phyloP scores from a whole-genome alignment of 2,113 vertebrate genomes.

The Mormoops blainvillei region DNA sequence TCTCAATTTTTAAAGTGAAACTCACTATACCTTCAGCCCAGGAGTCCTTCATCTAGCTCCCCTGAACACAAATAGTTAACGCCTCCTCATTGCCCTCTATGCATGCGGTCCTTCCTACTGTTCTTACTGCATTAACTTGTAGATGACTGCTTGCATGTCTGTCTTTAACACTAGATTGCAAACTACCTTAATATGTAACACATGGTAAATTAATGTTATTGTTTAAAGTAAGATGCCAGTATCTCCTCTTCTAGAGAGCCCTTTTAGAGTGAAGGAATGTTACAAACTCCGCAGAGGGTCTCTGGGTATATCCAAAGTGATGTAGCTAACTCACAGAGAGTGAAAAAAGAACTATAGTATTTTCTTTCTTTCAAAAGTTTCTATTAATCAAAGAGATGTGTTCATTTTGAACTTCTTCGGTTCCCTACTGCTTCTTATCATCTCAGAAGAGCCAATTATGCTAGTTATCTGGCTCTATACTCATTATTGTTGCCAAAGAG shows the following conservation, averaged over 20 bases:
- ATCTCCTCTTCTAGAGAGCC: neutral
- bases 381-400: neutral
- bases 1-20: neutral
- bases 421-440: neutral
- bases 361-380: neutral
- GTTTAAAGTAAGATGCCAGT: neutral
- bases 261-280: neutral
- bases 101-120: neutral
- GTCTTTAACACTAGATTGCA: neutral
- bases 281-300: neutral
- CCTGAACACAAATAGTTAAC: neutral
- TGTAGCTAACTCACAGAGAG: neutral
- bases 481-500: conserved; percentile 5
- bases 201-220: neutral
- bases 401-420: neutral
- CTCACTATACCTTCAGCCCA: neutral
- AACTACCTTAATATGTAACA: neutral
- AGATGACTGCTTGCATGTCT: neutral
- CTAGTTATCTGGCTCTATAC: neutral
- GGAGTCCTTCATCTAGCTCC: neutral
- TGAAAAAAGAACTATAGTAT: neutral
- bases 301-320: neutral
- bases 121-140: neutral
- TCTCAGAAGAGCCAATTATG: conserved; percentile 2
- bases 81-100: neutral